A percentile compares a stretch with the other conserved stretches of the same genome.
phyloP scores from a whole-genome alignment of 1,140 invertebrate genomes.

The Cryptotermes secundus region DNA sequence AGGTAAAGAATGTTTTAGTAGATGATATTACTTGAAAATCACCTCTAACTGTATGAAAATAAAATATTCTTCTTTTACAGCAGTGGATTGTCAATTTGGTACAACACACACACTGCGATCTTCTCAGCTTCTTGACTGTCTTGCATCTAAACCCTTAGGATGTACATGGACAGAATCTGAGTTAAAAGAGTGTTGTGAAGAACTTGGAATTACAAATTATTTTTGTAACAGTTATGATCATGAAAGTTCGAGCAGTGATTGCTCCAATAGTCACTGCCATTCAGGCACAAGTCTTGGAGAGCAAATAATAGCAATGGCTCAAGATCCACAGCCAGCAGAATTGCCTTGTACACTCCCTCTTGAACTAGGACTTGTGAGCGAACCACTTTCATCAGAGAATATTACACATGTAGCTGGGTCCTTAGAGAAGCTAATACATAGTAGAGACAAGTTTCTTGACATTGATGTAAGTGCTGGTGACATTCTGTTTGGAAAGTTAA shows the following conservation, averaged over 20 bases:
- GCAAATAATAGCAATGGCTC: constrained; percentile 24
- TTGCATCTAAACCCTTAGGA: constrained; percentile 7
- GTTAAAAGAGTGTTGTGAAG: background rate
- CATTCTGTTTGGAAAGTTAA: background rate
- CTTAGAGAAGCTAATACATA: background rate
- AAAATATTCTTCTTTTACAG: background rate
- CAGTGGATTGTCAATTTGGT: background rate
- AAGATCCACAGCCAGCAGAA: background rate
- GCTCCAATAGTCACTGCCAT: background rate
- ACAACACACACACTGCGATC: constrained; percentile 15
- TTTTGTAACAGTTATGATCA: background rate
- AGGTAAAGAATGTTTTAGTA: no score
- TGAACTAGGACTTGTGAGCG: background rate
- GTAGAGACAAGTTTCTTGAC: background rate
- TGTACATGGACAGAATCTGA: constrained; percentile 20
- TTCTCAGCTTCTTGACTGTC: background rate
- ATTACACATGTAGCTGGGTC: background rate
- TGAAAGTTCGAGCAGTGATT: background rate
- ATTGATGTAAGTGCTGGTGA: background rate
- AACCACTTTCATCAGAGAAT: background rate
- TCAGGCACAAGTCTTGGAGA: constrained; percentile 29
- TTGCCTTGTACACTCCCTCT: background rate
- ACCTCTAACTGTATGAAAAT: no score
- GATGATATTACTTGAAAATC: no score
- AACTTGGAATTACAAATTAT: background rate